Evolutionary conservation across 1,140 invertebrate species (phyloP).

Genomic region (Antheraea mylitta): DNA sequence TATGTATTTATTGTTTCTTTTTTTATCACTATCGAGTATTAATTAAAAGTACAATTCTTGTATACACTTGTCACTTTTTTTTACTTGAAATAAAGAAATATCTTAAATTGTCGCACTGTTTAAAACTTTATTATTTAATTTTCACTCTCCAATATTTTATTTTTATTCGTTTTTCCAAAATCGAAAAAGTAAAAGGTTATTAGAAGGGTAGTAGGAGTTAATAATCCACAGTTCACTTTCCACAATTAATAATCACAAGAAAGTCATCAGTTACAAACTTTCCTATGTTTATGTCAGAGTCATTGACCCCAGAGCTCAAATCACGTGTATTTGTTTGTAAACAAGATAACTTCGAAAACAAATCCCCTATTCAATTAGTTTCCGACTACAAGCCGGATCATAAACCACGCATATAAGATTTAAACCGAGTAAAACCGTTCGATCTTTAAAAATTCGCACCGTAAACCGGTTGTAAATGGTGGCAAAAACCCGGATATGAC

Average conservation of each 20-base stretch:
- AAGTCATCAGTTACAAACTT: not conserved
- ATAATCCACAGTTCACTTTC: not conserved
- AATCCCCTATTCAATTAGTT: not conserved
- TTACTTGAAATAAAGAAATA: too few species aligned
- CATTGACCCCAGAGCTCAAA: not conserved
- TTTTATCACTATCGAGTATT: too few species aligned
- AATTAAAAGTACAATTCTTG: too few species aligned
- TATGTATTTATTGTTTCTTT: too few species aligned
- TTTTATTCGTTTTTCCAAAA: too few species aligned
- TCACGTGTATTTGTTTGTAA: constrained; percentile 8
- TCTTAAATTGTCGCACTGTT: too few species aligned
- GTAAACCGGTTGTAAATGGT: not conserved
- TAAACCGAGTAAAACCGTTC: not conserved
- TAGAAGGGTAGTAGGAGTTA: not conserved
- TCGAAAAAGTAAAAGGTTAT: not conserved
- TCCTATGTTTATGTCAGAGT: not conserved
- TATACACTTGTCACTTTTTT: too few species aligned
- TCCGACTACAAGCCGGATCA: not conserved
- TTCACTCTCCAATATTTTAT: too few species aligned
- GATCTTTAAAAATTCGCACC: not conserved
- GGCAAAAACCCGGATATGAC: not conserved
- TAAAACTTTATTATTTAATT: too few species aligned
- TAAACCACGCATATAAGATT: not conserved
- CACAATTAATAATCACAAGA: not conserved
- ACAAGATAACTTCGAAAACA: constrained; percentile 5